Base-by-base conservation (phyloP, 2,888 invertebrate genomes). In the Cheilosia scutellata region DNA sequence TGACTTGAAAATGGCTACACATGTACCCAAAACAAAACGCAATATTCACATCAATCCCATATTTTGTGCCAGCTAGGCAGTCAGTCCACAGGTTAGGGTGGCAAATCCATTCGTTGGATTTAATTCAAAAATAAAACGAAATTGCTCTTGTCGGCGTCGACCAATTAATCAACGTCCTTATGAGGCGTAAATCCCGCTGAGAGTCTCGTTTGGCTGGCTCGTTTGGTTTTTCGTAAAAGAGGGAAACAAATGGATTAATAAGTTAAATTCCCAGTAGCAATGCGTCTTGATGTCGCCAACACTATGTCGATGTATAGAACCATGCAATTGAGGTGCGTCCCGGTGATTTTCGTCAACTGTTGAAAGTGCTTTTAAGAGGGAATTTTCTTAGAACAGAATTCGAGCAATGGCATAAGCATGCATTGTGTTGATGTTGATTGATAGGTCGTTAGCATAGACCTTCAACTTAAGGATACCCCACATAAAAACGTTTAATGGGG, bases 91-190 rank as follows among this genome's bases (percentile, higher is more conserved):
- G 58, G 51, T 65, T 60, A 42, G 31, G 55, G 66, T 16, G 58
- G 40, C 5, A 62, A 79, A 65, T 63, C n/a, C 55, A 53, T 60
- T 44, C 33, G 42, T 44, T 55, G 33, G 37, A 29, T 75, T 82
- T 77, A 70, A 77, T 65, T 80, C 53, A 63, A 80, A 70, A 79
- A 66, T 57, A 70, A 79, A 79, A 79, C 42, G 44, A 72, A 84
- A 75, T 71, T 62, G 60, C 55, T 51, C 33, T 40, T 27, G 78
- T 66, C 72, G 60, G 53, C 33, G 78, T 66, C 72, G 60, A 60
- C 79, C 75, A 80, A 79, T 84, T 84, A 84, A 84, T 84, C 84
- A 84, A 84, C 84, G 84, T 80, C 80, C 84, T 84, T 75, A 84
- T 84, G 84, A 80, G 84, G 80, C 83, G 83, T 84, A 84, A 70